Evolutionary conservation across 1,140 invertebrate species (phyloP), one percentile per base, ranked within the genome.

Genomic region (Linepithema humile): DNA sequence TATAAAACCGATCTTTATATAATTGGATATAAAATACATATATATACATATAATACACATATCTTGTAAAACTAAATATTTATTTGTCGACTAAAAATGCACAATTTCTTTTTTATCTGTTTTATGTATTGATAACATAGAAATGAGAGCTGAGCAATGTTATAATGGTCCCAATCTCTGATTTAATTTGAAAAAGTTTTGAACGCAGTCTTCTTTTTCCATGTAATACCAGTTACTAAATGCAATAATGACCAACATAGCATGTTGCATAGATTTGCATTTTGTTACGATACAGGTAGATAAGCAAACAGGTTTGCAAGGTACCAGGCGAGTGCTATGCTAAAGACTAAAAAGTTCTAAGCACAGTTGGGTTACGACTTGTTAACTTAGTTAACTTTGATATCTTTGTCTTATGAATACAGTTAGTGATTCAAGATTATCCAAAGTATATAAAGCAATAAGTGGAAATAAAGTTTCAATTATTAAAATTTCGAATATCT

Each of bases 261-360:
- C n/a, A 38, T 3, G 12, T 23, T 35, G 43, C 2, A 48, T 26
- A 38, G 20, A 75, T 60, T 60, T 75, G 12, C 12, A 77, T 32
- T 75, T 62, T 64, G 26, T 48, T 32, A n/a, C 43, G 40, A 48
- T 48, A 26, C 17, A 40, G 12, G n/a, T 38, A 64, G 23, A 64
- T 75, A 43, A 74, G 38, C 23, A 64, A 77, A 50, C n/a, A 35
- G 12, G 20, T 77, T 62, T 38, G 57, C 57, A 45, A 60, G 38
- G 38, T 62, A 62, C 62, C 57, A 48, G 32, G 17, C 35, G 23
- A 59, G 29, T n/a, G 20, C 23, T 55, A 23, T 23, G 67, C 35
- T n/a, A 74, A 73, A n/a, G 38, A 29, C 17, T 59, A 59, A 74
- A 55, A 74, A 74, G 53, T 74, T 59, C 26, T 26, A 40, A 73